Evolutionary conservation across 2,797 vertebrate genomes (phyloP), one percentile per base, ranked within the genome.

Genomic region (Cirrhinus mrigala): DNA sequence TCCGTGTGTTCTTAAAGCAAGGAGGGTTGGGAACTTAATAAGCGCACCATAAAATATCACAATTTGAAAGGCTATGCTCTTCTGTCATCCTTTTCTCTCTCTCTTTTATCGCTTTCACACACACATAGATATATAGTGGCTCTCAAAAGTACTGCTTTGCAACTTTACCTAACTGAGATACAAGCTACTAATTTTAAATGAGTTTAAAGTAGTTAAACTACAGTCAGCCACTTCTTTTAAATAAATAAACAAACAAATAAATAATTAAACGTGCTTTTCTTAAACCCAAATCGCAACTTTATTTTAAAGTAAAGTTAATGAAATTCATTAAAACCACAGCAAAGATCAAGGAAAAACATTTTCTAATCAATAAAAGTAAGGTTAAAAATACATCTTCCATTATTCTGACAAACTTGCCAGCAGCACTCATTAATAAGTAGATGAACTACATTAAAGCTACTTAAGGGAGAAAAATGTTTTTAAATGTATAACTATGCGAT

Each of bases 1-100:
- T 48, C 10, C 11, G 3, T 62, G 66, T 60, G 66, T 85, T 80
- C 20, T 37, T 73, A 52, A 73, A 79, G 29, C 58, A 40, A 79
- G 50, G 14, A 70, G 75, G 62, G 50, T 58, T 78, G 62, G 62
- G 33, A 78, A 78, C 62, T 78, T 84, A 83, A 27, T 66, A 78
- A 69, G 24, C 20, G 1, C 18, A 70, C 52, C 50, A 78, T 58
- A 70, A 78, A 58, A 84, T 54, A 74, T 44, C 29, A 54, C 74
- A 46, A 56, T 81, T 70, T 56, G 27, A n/a, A 56, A 81, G 24
- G 54, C 29, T 83, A 3, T 58, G 16, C 14, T 75, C 56, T 76
- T 62, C 27, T 64, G 73, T 78, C 22, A 54, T 44, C 50, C 62
- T 40, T 50, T 15, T 22, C 52, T 62, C 24, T 56, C 18, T 66